Evolutionary conservation across 2,797 vertebrate genomes (phyloP), one percentile per base, ranked within the genome.

Genomic region (Lateolabrax maculatus): DNA sequence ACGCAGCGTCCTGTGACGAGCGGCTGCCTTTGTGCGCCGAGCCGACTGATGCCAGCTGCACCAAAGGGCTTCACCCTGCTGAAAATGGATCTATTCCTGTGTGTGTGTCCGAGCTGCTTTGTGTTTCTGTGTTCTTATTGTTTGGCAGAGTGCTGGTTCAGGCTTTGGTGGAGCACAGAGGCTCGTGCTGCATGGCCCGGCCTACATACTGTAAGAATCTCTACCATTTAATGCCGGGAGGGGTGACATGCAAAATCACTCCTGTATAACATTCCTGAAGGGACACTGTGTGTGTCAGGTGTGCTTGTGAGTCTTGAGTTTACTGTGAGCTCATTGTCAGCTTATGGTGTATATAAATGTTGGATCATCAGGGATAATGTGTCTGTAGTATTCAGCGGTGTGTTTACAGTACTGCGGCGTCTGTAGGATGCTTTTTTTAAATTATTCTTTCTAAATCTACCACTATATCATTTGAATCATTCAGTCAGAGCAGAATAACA

Each of bases 141-240:
- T 84, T 41, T 11, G 34, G 51, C 58, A 44, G 48, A 48, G 9
- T 77, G 56, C 48, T 36, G n/a, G 27, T 43, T 64, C 3, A 15
- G 79, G 77, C 78, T 71, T 31, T 65, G 58, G 1, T 55, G 64
- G 51, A 71, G 57, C 57, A 57, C 10, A 25, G 0, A 48, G 80
- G 72, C 68, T 84, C 60, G 58, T 67, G 72, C 79, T 75, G 72
- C 76, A 78, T 53, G 71, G 84, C 6, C 63, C 27, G 83, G 88
- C 84, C 87, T 78, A 36, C 65, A 71, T 23, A 63, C 83, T 63
- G 73, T 39, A 29, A 84, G 75, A 62, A 69, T 62, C 65, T 69
- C 63, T 65, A 77, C 51, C 61, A 65, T 55, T 55, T 57, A 25
- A 67, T 49, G 74, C 64, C 25, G 70, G 75, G 34, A 57, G 67